Conservation (phyloP, 2,888 invertebrate genomes). For the Priocnemis perturbator region DNA sequence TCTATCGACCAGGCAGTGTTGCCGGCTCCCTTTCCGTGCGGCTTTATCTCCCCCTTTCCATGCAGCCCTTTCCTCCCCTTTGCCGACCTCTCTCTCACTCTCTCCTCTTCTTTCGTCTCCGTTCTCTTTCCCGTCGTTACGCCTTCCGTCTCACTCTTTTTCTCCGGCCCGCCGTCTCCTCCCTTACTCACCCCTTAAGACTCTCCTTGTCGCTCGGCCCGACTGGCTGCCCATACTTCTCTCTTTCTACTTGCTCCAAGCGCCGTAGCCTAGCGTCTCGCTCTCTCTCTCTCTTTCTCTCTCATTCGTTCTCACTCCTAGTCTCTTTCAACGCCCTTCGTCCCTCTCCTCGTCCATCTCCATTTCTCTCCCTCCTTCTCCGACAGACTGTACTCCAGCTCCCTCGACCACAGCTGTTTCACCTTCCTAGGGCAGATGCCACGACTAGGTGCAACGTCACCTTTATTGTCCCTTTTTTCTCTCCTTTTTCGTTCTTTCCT, state of each 20-base stretch:
- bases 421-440: constrained; percentile 64
- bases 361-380: constrained; percentile 15
- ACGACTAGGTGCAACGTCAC: constrained; percentile 62
- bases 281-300: background rate
- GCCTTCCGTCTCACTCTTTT: constrained; percentile 18
- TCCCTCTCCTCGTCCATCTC: constrained; percentile 32
- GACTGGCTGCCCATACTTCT: constrained; percentile 23
- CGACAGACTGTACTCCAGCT: constrained; percentile 26
- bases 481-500: constrained; percentile 36
- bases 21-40: constrained; percentile 68
- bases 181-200: constrained; percentile 29
- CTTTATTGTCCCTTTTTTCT: constrained; percentile 51
- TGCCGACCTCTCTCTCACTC: constrained; percentile 32
- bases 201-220: background rate
- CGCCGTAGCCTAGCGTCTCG: background rate
- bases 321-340: constrained; percentile 16
- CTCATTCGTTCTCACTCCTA: constrained; percentile 29
- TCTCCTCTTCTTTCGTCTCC: constrained; percentile 30
- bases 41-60: constrained; percentile 70
- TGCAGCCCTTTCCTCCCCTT: constrained; percentile 39
- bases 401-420: constrained; percentile 63
- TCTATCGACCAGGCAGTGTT: constrained; percentile 74
- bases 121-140: constrained; percentile 19
- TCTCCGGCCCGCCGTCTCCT: constrained; percentile 18
- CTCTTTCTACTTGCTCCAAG: constrained; percentile 33